Percentiles rank a stretch among this genome's conserved stretches.
Conservation (phyloP, 35 echinoderm and acorn worm species). For the Apostichopus japonicus region DNA sequence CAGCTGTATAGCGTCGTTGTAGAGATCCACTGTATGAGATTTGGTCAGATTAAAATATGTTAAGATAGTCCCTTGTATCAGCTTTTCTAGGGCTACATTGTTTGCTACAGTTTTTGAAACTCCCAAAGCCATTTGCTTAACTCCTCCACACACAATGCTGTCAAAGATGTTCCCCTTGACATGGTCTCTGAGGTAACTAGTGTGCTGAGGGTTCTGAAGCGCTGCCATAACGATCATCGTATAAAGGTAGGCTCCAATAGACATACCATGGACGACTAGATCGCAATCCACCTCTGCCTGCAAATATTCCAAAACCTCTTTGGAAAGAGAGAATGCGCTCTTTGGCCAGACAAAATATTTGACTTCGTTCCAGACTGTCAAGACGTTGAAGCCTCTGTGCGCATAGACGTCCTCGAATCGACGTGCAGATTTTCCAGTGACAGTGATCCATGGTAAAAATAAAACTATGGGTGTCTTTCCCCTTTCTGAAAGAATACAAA, state of each 20-base stretch:
- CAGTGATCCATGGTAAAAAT: slow-evolving; percentile 39
- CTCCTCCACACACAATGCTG: slow-evolving; percentile 67
- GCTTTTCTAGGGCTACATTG: slow-evolving; percentile 29
- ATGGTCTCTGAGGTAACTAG: slow-evolving; percentile 5
- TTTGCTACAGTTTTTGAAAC: slow-evolving; percentile 26
- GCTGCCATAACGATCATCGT: slow-evolving; percentile 34
- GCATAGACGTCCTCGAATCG: slow-evolving; percentile 70
- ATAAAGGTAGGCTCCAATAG: slow-evolving; percentile 73
- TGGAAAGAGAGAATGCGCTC: slow-evolving; percentile 49
- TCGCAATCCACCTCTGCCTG: slow-evolving; percentile 8
- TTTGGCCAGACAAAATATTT: slow-evolving; percentile 65
- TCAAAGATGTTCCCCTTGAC: slow-evolving; percentile 73
- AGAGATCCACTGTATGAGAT: slow-evolving; percentile 43
- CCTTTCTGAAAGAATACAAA: background rate
- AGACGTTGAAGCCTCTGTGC: slow-evolving; percentile 69
- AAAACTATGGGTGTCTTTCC: slow-evolving; percentile 35
- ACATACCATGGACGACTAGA: slow-evolving; percentile 72
- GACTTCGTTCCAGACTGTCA: slow-evolving; percentile 55
- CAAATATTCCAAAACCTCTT: slow-evolving; percentile 49
- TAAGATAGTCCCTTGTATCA: background rate
- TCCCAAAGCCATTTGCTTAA: slow-evolving; percentile 56
- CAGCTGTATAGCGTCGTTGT: slow-evolving; percentile 41
- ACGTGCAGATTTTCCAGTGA: background rate
- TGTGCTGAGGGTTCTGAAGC: background rate
- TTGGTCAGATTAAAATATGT: slow-evolving; percentile 65